These are phyloP conservation scores for Drosophila nikananu DNA, from an alignment of 1,140 invertebrate genomes.

Conservation along the genomic window DNA sequence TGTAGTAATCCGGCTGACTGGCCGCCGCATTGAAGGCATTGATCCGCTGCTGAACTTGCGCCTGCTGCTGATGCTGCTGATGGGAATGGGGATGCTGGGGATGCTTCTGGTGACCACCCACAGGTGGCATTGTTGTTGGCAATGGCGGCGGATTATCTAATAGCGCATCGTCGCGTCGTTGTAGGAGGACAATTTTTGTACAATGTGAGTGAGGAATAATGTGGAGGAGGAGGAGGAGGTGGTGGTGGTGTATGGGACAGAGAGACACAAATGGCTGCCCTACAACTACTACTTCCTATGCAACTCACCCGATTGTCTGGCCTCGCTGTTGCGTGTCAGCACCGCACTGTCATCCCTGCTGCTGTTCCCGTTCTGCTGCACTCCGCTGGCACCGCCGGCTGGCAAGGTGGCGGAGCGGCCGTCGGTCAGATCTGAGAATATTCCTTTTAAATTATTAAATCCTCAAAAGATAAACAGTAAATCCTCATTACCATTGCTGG, in stretches of 20 bases:
- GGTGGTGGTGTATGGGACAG: constrained; percentile 20
- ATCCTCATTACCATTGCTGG: constrained; percentile 56
- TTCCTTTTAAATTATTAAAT: too few relatives aligned
- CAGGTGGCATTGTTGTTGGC: constrained; percentile 83
- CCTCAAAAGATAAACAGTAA: background rate
- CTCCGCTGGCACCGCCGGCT: constrained; percentile 60
- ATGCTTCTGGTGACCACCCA: constrained; percentile 66
- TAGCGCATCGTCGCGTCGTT: constrained; percentile 35
- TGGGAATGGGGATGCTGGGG: constrained; percentile 64
- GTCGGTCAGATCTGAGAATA: constrained; percentile 52
- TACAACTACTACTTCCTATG: background rate
- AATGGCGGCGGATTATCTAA: constrained; percentile 85
- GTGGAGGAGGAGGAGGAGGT: constrained; percentile 6
- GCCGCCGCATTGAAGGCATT: constrained; percentile 82
- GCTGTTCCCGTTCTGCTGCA: constrained; percentile 71
- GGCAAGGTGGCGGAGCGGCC: constrained; percentile 70
- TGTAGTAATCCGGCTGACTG: constrained; percentile 64
- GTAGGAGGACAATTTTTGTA: constrained; percentile 49
- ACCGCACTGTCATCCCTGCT: constrained; percentile 65
- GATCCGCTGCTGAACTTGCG: constrained; percentile 80
- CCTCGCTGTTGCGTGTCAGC: constrained; percentile 76
- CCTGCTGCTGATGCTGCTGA: constrained; percentile 57
- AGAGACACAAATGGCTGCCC: constrained; percentile 32
- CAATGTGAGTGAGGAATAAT: constrained; percentile 43
- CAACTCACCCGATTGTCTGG: constrained; percentile 79